phyloP scores from a whole-genome alignment of 92 coral and sea anemone genomes.

The Phenganax stokvisi region DNA sequence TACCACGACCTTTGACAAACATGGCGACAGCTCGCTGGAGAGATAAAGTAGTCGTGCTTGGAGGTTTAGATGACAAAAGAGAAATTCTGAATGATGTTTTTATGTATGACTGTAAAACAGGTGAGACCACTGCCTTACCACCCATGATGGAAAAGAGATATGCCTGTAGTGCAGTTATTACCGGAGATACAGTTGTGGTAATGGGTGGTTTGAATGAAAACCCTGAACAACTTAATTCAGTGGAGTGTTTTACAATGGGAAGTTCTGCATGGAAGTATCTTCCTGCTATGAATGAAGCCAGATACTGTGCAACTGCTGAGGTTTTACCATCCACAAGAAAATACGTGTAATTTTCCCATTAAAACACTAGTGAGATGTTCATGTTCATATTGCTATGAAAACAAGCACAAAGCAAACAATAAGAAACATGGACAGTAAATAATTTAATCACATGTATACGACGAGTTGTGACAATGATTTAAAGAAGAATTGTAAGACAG shows the following conservation, averaged over 20 bases:
- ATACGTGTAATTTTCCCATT: neutral
- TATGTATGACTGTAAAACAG: constrained; percentile 1
- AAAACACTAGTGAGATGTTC: neutral
- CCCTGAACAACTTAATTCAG: neutral
- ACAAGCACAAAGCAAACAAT: no score
- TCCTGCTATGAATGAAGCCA: neutral
- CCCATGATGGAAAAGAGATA: neutral
- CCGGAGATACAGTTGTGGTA: neutral
- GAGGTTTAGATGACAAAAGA: neutral
- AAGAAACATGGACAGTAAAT: no score
- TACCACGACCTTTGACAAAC: neutral
- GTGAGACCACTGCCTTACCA: neutral
- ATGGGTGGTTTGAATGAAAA: neutral
- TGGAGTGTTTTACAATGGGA: constrained; percentile 3
- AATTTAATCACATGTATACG: no score
- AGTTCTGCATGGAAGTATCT: no score
- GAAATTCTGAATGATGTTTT: neutral
- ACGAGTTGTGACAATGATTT: no score
- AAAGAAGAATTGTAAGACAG: no score
- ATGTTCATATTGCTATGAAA: no score
- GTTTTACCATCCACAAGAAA: neutral
- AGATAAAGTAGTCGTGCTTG: constrained; percentile 1
- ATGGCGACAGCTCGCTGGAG: neutral
- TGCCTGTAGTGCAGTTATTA: neutral
- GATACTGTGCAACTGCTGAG: neutral